These are phyloP conservation scores for Trichopoda pennipes DNA, from an alignment of 2,888 invertebrate genomes.

Conservation along the genomic window DNA sequence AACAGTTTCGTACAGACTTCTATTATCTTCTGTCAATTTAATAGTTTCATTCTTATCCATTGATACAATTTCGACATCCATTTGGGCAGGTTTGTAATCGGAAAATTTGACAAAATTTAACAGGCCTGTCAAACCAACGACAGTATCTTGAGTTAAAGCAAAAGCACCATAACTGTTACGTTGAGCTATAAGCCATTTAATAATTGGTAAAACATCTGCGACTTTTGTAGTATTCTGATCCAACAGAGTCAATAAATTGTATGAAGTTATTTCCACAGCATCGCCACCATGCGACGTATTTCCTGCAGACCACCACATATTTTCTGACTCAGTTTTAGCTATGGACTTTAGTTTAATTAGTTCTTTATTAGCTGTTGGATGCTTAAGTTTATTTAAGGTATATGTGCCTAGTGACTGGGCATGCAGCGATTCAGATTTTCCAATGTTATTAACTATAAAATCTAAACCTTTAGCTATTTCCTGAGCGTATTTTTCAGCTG, in stretches of 20 bases:
- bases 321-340: conserved; percentile 82
- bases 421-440: conserved; percentile 86
- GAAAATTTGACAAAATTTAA: conserved; percentile 82
- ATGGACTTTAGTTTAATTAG: conserved; percentile 82
- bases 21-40: conserved; percentile 88
- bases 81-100: conserved; percentile 81
- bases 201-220: conserved; percentile 81
- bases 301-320: conserved; percentile 81
- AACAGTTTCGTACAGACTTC: conserved; percentile 90
- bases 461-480: conserved; percentile 88
- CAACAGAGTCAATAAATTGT: conserved; percentile 76
- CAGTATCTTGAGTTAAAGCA: conserved; percentile 88
- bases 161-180: conserved; percentile 87
- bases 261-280: conserved; percentile 77
- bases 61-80: conserved; percentile 83
- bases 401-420: conserved; percentile 89
- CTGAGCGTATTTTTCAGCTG: conserved; percentile 82
- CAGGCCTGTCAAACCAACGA: conserved; percentile 87
- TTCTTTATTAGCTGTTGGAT: conserved; percentile 85
- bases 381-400: conserved; percentile 88
- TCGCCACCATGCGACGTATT: conserved; percentile 74
- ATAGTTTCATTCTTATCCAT: conserved; percentile 81
- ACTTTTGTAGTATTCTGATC: conserved; percentile 72
- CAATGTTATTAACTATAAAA: conserved; percentile 86
- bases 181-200: conserved; percentile 89